Conservation (phyloP, 2,888 invertebrate genomes). For the Ariolimax columbianus region DNA sequence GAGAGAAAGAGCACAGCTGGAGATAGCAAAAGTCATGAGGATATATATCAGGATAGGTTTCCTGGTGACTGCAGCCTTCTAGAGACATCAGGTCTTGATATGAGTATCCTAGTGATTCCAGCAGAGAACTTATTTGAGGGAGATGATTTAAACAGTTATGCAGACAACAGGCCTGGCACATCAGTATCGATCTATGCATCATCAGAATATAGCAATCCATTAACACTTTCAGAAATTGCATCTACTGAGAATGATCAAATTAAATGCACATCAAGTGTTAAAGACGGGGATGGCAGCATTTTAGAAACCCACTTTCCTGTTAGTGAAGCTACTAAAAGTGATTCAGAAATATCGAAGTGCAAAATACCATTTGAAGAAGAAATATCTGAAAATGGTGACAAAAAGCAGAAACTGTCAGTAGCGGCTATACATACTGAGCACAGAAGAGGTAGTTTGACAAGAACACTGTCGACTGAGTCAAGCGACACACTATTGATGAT, state of each 20-base stretch:
- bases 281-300: neutral
- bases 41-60: neutral
- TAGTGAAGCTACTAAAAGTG: neutral
- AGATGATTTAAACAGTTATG: neutral
- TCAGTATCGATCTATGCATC: neutral
- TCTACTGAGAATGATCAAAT: neutral
- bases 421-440: neutral
- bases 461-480: slow-evolving; percentile 27
- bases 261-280: neutral
- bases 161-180: neutral
- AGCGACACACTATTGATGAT: slow-evolving; percentile 38
- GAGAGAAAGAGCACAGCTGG: too few relatives aligned
- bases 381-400: neutral
- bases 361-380: neutral
- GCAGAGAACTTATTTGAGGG: slow-evolving; percentile 39
- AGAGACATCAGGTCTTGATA: slow-evolving; percentile 44
- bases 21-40: neutral
- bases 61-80: slow-evolving; percentile 19
- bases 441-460: neutral
- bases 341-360: neutral
- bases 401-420: neutral
- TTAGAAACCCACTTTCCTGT: neutral
- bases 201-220: neutral
- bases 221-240: neutral
- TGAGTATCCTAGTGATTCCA: slow-evolving; percentile 46